phyloP scores from a whole-genome alignment of 1,140 invertebrate species.

The Drosophila baimaii region DNA sequence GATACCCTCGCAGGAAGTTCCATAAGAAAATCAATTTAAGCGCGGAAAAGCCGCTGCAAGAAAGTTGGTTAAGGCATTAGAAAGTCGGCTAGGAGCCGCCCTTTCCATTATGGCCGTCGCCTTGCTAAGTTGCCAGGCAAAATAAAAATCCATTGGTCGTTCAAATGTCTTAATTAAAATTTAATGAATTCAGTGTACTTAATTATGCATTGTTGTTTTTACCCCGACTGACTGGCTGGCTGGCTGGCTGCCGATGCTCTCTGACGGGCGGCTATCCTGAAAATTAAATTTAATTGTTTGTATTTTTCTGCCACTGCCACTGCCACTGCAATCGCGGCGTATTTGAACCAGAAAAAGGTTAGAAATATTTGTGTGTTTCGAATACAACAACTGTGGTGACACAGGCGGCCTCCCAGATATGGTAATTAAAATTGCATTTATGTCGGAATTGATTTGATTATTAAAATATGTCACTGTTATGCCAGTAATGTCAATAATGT shows the following conservation, averaged over 20 bases:
- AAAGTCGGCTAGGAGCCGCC: slow-evolving; percentile 16
- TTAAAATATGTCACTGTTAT: slow-evolving; percentile 32
- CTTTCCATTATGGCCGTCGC: slow-evolving; percentile 40
- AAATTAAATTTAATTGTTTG: slow-evolving; percentile 80
- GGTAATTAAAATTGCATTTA: slow-evolving; percentile 77
- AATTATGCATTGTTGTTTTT: slow-evolving; percentile 77
- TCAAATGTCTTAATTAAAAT: slow-evolving; percentile 83
- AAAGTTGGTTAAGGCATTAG: slow-evolving; percentile 36
- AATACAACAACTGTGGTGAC: slow-evolving; percentile 27
- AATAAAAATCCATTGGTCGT: slow-evolving; percentile 80
- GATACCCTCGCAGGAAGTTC: slow-evolving; percentile 24
- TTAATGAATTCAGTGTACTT: slow-evolving; percentile 81
- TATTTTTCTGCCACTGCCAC: slow-evolving; percentile 35
- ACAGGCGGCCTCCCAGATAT: slow-evolving; percentile 15
- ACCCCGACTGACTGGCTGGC: slow-evolving; percentile 6
- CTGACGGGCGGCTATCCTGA: slow-evolving; percentile 42
- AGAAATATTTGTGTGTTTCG: slow-evolving; percentile 15
- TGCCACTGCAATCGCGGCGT: slow-evolving; percentile 42
- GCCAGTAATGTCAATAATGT: slow-evolving; percentile 17
- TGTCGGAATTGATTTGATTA: slow-evolving; percentile 59
- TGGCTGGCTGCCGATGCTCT: slow-evolving; percentile 31
- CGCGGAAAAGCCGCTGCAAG: slow-evolving; percentile 1
- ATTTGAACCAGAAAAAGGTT: slow-evolving; percentile 34
- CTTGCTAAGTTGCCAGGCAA: slow-evolving; percentile 49
- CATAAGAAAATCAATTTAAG: slow-evolving; percentile 18